phyloP scores from a whole-genome alignment of 2,888 invertebrate species.

The Drosophila prostipennis region DNA sequence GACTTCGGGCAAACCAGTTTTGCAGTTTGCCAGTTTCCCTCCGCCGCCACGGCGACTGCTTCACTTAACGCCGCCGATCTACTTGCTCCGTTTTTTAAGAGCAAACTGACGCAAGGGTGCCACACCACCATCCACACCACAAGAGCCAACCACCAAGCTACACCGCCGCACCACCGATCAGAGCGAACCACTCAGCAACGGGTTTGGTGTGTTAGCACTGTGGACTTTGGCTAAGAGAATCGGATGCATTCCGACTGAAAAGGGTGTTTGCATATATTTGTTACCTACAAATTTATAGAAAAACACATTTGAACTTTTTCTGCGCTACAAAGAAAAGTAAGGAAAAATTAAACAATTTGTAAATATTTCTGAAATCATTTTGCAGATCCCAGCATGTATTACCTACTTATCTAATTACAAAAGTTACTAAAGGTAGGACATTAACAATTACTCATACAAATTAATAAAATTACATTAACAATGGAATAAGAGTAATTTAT shows the following conservation, averaged over 20 bases:
- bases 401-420: too few relatives aligned
- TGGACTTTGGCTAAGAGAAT: conserved; percentile 4
- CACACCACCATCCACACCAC: conserved; percentile 36
- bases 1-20: conserved; percentile 64
- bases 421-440: too few relatives aligned
- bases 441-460: too few relatives aligned
- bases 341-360: too few relatives aligned
- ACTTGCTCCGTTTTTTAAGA: conserved; percentile 64
- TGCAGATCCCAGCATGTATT: too few relatives aligned
- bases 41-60: conserved; percentile 44
- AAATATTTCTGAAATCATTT: too few relatives aligned
- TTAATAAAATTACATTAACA: too few relatives aligned
- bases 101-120: conserved; percentile 78
- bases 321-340: too few relatives aligned
- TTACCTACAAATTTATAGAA: too few relatives aligned
- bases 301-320: too few relatives aligned
- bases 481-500: too few relatives aligned
- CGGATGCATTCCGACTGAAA: neutral
- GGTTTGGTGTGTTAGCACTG: conserved; percentile 70
- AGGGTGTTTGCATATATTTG: neutral
- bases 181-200: conserved; percentile 49
- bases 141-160: conserved; percentile 27
- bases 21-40: conserved; percentile 17
- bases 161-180: conserved; percentile 41
- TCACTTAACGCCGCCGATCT: conserved; percentile 58